Evolutionary conservation across 1,140 invertebrate species (phyloP).

Genomic region (Bactericera cockerelli): DNA sequence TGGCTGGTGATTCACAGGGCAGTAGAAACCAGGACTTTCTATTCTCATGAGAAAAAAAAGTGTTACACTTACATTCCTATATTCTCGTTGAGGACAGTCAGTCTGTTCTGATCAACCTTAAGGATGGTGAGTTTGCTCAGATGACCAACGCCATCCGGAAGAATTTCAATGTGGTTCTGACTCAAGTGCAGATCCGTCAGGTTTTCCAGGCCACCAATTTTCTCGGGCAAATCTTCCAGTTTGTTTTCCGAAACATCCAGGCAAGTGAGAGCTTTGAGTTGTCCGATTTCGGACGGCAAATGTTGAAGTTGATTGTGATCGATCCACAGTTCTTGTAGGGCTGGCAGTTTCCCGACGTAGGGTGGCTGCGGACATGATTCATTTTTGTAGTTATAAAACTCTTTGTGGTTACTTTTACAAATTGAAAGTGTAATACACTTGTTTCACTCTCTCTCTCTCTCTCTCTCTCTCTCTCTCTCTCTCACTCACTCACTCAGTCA

Average conservation of each 20-base stretch:
- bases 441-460: too few relatives aligned
- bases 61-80: slow-evolving; percentile 87
- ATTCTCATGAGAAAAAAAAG: too few relatives aligned
- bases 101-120: slow-evolving; percentile 93
- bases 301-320: slow-evolving; percentile 92
- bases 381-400: too few relatives aligned
- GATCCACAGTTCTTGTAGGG: slow-evolving; percentile 90
- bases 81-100: slow-evolving; percentile 71
- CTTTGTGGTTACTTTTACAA: too few relatives aligned
- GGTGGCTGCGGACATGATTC: slow-evolving; percentile 65
- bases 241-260: slow-evolving; percentile 93
- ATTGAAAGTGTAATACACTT: too few relatives aligned
- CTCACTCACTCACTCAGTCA: too few relatives aligned
- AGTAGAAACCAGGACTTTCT: too few relatives aligned
- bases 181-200: slow-evolving; percentile 92
- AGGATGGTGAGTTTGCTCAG: slow-evolving; percentile 83
- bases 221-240: slow-evolving; percentile 83
- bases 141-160: slow-evolving; percentile 86
- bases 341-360: slow-evolving; percentile 82
- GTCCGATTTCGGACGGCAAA: slow-evolving; percentile 83
- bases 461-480: too few relatives aligned
- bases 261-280: slow-evolving; percentile 72
- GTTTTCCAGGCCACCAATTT: slow-evolving; percentile 77
- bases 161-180: slow-evolving; percentile 83
- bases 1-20: too few relatives aligned